Conservation (phyloP, 2,888 invertebrate species). For the Amiota communis region DNA sequence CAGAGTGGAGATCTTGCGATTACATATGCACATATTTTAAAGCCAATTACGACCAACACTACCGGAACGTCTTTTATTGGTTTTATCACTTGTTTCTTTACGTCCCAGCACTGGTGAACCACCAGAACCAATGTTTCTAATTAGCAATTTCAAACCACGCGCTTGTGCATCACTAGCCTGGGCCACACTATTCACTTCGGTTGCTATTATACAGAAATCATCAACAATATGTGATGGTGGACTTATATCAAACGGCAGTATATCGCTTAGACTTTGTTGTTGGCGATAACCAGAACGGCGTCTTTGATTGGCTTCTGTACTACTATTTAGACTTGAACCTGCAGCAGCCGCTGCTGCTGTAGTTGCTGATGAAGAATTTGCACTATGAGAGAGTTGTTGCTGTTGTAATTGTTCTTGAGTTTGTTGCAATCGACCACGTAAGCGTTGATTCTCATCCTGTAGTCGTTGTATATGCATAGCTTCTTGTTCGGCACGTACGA, state of each 20-base stretch:
- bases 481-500: conserved; percentile 90
- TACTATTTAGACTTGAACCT: neutral
- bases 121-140: conserved; percentile 85
- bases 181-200: conserved; percentile 76
- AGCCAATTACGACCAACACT: conserved; percentile 72
- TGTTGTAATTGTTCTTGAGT: conserved; percentile 61
- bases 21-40: conserved; percentile 44
- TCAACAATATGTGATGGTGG: conserved; percentile 88
- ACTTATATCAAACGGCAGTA: conserved; percentile 79
- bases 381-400: conserved; percentile 47
- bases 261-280: conserved; percentile 76
- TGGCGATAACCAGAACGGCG: conserved; percentile 71
- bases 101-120: conserved; percentile 87
- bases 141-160: conserved; percentile 83
- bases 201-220: conserved; percentile 92
- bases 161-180: conserved; percentile 77
- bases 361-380: neutral
- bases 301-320: conserved; percentile 43
- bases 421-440: conserved; percentile 75
- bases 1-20: neutral
- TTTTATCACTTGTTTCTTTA: conserved; percentile 74
- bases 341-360: neutral
- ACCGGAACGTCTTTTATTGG: conserved; percentile 69
- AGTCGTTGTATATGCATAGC: conserved; percentile 84
- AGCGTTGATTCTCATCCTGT: conserved; percentile 86